These are phyloP conservation scores for Stigmatopora argus DNA, from an alignment of 2,113 vertebrate species.

Conservation along the genomic window DNA sequence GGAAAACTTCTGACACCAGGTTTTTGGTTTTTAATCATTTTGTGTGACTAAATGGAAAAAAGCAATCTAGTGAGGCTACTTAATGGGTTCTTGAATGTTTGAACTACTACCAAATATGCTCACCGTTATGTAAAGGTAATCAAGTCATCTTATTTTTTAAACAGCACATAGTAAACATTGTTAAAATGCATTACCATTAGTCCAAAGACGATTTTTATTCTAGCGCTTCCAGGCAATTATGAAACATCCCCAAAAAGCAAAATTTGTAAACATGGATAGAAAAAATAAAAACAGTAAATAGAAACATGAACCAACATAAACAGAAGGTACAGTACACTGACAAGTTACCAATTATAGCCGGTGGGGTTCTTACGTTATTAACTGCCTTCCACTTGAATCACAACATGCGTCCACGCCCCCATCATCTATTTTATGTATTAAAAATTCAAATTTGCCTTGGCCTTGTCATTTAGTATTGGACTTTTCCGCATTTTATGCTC, in stretches of 20 bases:
- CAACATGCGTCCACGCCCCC: too few species aligned
- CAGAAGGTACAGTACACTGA: too few species aligned
- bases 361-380: neutral
- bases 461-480: too few species aligned
- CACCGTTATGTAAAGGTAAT: neutral
- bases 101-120: neutral
- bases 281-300: neutral
- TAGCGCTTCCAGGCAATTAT: neutral
- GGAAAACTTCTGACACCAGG: neutral
- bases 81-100: neutral
- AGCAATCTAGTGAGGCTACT: neutral
- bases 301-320: neutral
- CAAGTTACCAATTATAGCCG: neutral
- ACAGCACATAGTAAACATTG: neutral
- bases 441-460: too few species aligned
- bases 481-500: too few species aligned
- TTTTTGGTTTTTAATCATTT: neutral
- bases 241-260: neutral
- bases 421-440: too few species aligned
- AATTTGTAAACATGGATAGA: neutral
- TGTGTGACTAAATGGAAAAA: neutral
- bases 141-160: neutral
- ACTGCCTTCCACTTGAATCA: too few species aligned
- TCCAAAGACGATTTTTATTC: neutral
- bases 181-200: neutral